phyloP scores from a whole-genome alignment of 2,113 vertebrate genomes.

The Callionymus lyra region DNA sequence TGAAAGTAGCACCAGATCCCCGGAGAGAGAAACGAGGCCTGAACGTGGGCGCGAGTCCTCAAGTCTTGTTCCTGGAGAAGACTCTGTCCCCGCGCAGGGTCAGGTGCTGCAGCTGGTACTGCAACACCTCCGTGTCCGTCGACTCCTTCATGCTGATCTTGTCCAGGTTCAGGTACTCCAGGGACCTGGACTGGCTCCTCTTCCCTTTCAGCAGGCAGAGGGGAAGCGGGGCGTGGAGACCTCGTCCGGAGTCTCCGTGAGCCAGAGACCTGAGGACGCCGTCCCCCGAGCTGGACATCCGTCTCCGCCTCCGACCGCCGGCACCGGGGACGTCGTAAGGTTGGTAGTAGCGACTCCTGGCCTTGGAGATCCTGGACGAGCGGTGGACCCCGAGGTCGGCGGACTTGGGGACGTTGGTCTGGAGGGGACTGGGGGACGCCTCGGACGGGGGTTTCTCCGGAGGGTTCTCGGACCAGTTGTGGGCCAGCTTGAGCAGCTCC shows the following conservation, averaged over 20 bases:
- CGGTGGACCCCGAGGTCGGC: slow-evolving; percentile 73
- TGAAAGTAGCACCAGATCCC: slow-evolving; percentile 42
- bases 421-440: slow-evolving; percentile 49
- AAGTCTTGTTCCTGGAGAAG: slow-evolving; percentile 86
- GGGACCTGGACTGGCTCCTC: slow-evolving; percentile 85
- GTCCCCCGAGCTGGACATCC: slow-evolving; percentile 93
- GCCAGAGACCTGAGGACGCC: slow-evolving; percentile 74
- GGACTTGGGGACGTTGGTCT: slow-evolving; percentile 65
- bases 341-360: slow-evolving; percentile 84
- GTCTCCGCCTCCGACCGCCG: slow-evolving; percentile 76
- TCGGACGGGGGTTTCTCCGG: slow-evolving; percentile 68
- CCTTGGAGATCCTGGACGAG: slow-evolving; percentile 78
- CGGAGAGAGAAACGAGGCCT: slow-evolving; percentile 12
- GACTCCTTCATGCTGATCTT: slow-evolving; percentile 88
- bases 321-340: slow-evolving; percentile 88
- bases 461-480: slow-evolving; percentile 66
- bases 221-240: slow-evolving; percentile 78
- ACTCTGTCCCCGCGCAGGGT: slow-evolving; percentile 82
- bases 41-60: slow-evolving; percentile 39
- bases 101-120: slow-evolving; percentile 91
- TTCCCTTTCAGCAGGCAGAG: slow-evolving; percentile 87
- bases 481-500: slow-evolving; percentile 87
- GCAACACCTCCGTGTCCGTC: slow-evolving; percentile 88
- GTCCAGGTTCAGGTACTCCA: slow-evolving; percentile 98
- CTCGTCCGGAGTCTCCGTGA: slow-evolving; percentile 70